phyloP scores from a whole-genome alignment of 2,797 vertebrate species.

The Falco columbarius region DNA sequence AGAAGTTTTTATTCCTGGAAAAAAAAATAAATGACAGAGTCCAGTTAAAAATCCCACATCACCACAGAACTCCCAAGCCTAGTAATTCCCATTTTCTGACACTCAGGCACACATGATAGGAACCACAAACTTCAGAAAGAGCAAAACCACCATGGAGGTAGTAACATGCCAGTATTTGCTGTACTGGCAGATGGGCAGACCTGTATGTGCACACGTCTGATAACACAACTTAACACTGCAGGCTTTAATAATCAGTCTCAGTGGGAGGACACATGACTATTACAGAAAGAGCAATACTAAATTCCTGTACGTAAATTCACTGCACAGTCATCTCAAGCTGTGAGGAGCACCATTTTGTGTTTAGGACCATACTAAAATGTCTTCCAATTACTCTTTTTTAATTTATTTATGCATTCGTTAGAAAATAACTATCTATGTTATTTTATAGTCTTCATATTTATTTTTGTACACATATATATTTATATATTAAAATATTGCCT shows the following conservation, averaged over 20 bases:
- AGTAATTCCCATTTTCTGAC: background rate
- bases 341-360: background rate
- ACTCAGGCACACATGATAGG: background rate
- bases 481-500: too few relatives aligned
- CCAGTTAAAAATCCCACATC: background rate
- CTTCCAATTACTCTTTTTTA: background rate
- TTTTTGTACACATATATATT: too few relatives aligned
- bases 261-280: background rate
- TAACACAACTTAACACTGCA: background rate
- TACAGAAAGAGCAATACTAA: background rate
- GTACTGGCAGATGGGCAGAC: background rate
- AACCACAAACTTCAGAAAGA: background rate
- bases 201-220: fast-evolving
- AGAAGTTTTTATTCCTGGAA: background rate
- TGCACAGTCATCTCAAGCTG: background rate
- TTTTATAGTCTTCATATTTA: too few relatives aligned
- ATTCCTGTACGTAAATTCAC: background rate
- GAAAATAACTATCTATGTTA: background rate
- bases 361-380: background rate
- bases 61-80: background rate
- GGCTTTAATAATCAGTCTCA: background rate
- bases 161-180: too few relatives aligned
- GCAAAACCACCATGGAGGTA: background rate
- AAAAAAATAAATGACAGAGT: background rate
- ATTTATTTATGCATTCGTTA: background rate